These are phyloP conservation scores for Chelidonichthys spinosus DNA, from an alignment of 2,797 vertebrate genomes.

Conservation along the genomic window DNA sequence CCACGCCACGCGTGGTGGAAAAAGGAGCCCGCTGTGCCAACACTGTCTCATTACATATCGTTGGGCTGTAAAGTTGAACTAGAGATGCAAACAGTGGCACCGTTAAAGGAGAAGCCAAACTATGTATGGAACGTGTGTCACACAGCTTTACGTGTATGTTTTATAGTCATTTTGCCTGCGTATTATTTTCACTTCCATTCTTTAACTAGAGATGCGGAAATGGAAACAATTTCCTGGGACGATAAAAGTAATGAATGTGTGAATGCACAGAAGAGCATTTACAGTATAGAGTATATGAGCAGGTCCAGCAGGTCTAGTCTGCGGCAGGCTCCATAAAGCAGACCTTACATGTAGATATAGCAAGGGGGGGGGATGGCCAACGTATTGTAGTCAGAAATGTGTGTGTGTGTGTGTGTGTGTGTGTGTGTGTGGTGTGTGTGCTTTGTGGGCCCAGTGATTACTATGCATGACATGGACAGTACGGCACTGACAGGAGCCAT, in stretches of 20 bases:
- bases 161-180: constrained; percentile 31
- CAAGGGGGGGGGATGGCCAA: constrained; percentile 9
- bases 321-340: constrained; percentile 11
- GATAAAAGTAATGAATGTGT: constrained; percentile 18
- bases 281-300: constrained; percentile 7
- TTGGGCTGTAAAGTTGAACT: constrained; percentile 32
- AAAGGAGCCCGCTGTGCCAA: constrained; percentile 30
- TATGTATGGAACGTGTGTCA: constrained; percentile 39
- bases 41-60: constrained; percentile 27
- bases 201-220: constrained; percentile 32
- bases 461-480: constrained; percentile 45
- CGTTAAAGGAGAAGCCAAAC: constrained; percentile 35
- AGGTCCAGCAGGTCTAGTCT: constrained; percentile 10
- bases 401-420: constrained; percentile 25
- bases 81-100: constrained; percentile 25
- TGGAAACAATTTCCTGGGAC: constrained; percentile 21
- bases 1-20: constrained; percentile 24
- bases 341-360: not conserved
- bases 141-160: constrained; percentile 32
- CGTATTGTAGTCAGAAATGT: not conserved
- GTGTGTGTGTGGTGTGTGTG: constrained; percentile 39
- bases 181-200: constrained; percentile 27
- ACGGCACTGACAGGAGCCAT: constrained; percentile 39
- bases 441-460: constrained; percentile 54
- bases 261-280: constrained; percentile 15